phyloP scores from a whole-genome alignment of 2,888 invertebrate species.

The Pandemis heparana region DNA sequence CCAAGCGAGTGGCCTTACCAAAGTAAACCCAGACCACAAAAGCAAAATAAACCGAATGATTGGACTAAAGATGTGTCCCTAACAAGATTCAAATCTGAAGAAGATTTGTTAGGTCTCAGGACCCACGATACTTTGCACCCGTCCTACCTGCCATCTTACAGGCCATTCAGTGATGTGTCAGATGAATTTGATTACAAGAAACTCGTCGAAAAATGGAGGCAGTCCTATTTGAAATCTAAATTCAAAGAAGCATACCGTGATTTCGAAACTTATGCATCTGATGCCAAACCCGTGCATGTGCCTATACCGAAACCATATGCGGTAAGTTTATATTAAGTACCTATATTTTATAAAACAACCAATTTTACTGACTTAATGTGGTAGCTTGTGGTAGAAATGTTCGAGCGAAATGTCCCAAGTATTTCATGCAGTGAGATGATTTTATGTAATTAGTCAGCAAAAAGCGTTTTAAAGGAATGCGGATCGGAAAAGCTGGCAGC shows the following conservation, averaged over 20 bases:
- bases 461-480: slow-evolving; percentile 75
- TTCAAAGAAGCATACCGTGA: slow-evolving; percentile 68
- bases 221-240: slow-evolving; percentile 76
- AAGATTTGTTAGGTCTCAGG: slow-evolving; percentile 76
- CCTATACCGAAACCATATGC: slow-evolving; percentile 77
- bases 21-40: slow-evolving; percentile 60
- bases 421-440: slow-evolving; percentile 43
- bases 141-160: slow-evolving; percentile 68
- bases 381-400: slow-evolving; percentile 40
- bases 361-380: slow-evolving; percentile 20
- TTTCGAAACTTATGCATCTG: slow-evolving; percentile 72
- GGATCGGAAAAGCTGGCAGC: slow-evolving; percentile 75
- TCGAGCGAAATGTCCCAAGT: background rate
- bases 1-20: slow-evolving; percentile 61
- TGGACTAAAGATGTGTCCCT: slow-evolving; percentile 67
- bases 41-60: slow-evolving; percentile 60
- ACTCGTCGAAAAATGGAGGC: slow-evolving; percentile 76
- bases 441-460: slow-evolving; percentile 69
- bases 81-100: slow-evolving; percentile 75
- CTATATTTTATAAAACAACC: background rate
- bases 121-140: slow-evolving; percentile 76
- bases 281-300: slow-evolving; percentile 70
- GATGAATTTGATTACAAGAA: slow-evolving; percentile 74
- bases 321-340: slow-evolving; percentile 64
- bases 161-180: slow-evolving; percentile 59